A percentile compares a stretch with the other conserved stretches of the same genome.
Evolutionary conservation across 2,888 invertebrate species (phyloP).

Genomic region (Platycheirus rosarum): DNA sequence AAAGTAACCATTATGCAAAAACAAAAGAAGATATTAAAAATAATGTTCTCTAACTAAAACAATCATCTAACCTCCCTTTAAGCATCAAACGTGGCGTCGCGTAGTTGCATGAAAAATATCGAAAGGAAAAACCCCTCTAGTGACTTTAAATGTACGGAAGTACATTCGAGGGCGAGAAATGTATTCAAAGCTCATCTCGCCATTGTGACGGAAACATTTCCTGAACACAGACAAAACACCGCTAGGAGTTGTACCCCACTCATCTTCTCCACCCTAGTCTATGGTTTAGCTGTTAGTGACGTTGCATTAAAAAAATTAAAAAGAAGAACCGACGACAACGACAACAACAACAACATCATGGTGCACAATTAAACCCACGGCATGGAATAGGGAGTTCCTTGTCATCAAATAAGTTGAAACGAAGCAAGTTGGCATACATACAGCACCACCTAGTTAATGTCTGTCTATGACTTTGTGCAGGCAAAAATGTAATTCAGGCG

Average conservation of each 20-base stretch:
- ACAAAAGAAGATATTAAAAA: too few relatives aligned
- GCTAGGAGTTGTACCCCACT: slow-evolving; percentile 43
- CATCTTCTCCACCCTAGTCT: neutral
- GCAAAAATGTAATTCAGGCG: neutral
- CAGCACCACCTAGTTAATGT: slow-evolving; percentile 29
- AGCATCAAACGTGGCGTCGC: neutral
- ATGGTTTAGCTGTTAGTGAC: slow-evolving; percentile 37
- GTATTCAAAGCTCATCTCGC: slow-evolving; percentile 54
- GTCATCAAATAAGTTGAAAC: slow-evolving; percentile 31
- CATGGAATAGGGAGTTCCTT: neutral
- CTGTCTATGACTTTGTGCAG: neutral
- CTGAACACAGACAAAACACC: slow-evolving; percentile 68
- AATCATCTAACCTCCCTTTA: neutral
- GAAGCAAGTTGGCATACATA: slow-evolving; percentile 3
- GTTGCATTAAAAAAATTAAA: slow-evolving; percentile 36
- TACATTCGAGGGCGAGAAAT: slow-evolving; percentile 42
- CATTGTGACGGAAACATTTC: slow-evolving; percentile 70
- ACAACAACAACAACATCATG: neutral
- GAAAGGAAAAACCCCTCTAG: neutral
- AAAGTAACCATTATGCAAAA: too few relatives aligned
- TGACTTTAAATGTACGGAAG: slow-evolving; percentile 57
- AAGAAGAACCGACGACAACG: slow-evolving; percentile 21
- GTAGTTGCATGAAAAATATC: too few relatives aligned
- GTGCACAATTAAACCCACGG: slow-evolving; percentile 41
- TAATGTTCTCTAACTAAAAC: too few relatives aligned